Evolutionary conservation across 2,113 vertebrate species (phyloP), one percentile per base, ranked within the genome.

Genomic region (Phrynosoma platyrhinos): DNA sequence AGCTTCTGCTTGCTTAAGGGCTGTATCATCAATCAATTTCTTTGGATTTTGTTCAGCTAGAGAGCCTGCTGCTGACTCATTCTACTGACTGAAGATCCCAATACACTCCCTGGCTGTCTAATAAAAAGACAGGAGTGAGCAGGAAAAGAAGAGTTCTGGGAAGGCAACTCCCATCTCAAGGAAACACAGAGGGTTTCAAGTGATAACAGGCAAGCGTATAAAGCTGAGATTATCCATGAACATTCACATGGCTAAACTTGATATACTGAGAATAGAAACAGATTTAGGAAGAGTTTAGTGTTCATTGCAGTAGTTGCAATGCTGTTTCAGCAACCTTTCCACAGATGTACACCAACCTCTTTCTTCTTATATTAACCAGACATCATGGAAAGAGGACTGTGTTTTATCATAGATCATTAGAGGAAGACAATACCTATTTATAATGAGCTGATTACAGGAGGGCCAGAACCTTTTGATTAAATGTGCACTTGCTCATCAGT

Each of bases 1-100:
- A 75, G 32, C 36, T 92, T 83, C 83, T 93, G 27, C 77, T 92
- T 90, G 82, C 90, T 92, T 91, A 88, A 88, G 88, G 89, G 85
- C 58, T 91, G 25, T 42, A 36, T 90, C 84, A 86, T 90, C 88
- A 88, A 0, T 93, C 89, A 90, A 23, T 18, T 89, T 78, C 78
- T 83, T 21, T 87, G 84, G 87, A 79, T 91, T 92, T 85, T 47
- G 23, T 20, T 92, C 27, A 1, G 2, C 55, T 30, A 89, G 62
- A 90, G 5, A 27, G 16, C 27, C 18, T 40, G 55, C 32, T 71
- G 66, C 66, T 79, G 79, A 76, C 85, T 92, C 5, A 5, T 89
- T 87, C 58, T 83, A 21, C 62, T 85, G 74, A 66, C 88, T 75
- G 1, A 55, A 68, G 25, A 68, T 78, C 75, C 16, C 62, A 58